Conservation (phyloP, 2,888 invertebrate species). For the Tenthredo notha region DNA sequence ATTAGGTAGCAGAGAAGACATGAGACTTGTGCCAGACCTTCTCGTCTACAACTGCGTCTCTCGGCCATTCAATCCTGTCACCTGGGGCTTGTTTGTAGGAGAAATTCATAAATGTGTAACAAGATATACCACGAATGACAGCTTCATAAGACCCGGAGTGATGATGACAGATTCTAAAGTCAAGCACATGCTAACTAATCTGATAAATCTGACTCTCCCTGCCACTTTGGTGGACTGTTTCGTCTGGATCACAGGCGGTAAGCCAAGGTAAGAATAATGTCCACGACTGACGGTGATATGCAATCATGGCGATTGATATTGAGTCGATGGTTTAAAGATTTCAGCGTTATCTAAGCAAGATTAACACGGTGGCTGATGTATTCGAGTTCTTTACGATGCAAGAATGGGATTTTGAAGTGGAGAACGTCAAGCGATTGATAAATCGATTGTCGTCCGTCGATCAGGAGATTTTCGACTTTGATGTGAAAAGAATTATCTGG, state of each 20-base stretch:
- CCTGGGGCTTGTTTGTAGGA: neutral
- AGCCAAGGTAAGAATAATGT: neutral
- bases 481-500: slow-evolving; percentile 26
- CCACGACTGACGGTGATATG: too few relatives aligned
- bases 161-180: neutral
- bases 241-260: neutral
- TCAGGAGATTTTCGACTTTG: slow-evolving; percentile 5
- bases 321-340: too few relatives aligned
- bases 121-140: neutral
- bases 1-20: neutral
- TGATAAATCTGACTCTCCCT: neutral
- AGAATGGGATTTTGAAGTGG: too few relatives aligned
- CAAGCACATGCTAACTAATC: neutral
- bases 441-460: slow-evolving; percentile 69
- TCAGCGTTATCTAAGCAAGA: too few relatives aligned
- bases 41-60: slow-evolving; percentile 12
- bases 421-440: slow-evolving; percentile 63
- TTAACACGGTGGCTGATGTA: too few relatives aligned
- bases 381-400: too few relatives aligned
- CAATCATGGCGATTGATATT: too few relatives aligned
- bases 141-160: neutral
- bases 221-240: neutral
- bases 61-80: neutral
- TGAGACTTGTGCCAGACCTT: neutral
- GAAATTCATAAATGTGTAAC: neutral